Percentiles rank a stretch among this genome's conserved stretches.
These are phyloP conservation scores for Engraulis encrasicolus DNA, from an alignment of 2,113 vertebrate species.

Conservation along the genomic window DNA sequence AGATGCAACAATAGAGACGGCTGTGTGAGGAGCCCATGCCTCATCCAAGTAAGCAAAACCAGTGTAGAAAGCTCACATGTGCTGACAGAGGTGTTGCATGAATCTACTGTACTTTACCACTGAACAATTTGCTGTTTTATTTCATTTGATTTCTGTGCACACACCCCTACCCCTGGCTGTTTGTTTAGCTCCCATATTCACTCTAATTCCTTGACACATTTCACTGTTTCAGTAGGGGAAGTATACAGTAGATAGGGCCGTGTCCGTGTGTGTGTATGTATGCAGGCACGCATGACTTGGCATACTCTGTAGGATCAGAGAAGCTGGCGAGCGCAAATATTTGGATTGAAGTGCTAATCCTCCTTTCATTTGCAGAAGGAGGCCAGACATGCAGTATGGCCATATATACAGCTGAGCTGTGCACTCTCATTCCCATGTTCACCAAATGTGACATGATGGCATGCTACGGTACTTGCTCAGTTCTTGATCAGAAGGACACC, in stretches of 20 bases:
- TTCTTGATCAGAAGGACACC: too few species aligned
- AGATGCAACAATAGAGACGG: not conserved
- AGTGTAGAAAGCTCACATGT: not conserved
- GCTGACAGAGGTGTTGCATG: not conserved
- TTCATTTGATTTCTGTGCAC: too few species aligned
- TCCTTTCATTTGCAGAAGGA: not conserved
- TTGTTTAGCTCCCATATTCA: not conserved
- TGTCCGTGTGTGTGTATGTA: too few species aligned
- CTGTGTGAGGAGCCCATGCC: not conserved
- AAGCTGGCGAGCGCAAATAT: not conserved
- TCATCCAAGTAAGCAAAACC: not conserved
- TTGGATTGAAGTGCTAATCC: not conserved
- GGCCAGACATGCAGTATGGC: not conserved
- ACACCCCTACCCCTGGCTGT: not conserved
- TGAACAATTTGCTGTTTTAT: too few species aligned
- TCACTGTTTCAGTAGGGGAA: not conserved
- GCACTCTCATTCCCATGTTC: too few species aligned
- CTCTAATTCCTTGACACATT: not conserved
- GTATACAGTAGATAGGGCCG: not conserved
- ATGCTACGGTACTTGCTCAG: too few species aligned
- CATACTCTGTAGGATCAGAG: not conserved
- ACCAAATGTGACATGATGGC: too few species aligned
- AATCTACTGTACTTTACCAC: slow-evolving; percentile 5
- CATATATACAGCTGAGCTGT: not conserved
- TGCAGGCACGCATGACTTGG: not conserved